A percentile compares a stretch with the other conserved stretches of the same genome.
phyloP scores from a whole-genome alignment of 2,113 vertebrate species.

The Rhinoderma darwinii region DNA sequence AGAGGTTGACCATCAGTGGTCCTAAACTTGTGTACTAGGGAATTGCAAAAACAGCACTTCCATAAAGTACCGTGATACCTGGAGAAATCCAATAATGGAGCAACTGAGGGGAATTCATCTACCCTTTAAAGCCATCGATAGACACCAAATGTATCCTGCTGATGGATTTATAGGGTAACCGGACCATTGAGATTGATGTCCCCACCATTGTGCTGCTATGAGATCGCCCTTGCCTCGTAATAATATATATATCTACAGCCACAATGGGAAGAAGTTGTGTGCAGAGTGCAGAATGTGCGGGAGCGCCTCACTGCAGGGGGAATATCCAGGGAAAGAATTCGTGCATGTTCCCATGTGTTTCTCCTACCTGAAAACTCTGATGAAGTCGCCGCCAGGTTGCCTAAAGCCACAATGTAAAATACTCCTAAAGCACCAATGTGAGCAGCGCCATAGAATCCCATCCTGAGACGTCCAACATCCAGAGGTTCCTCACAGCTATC shows the following conservation, averaged over 20 bases:
- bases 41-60: not conserved
- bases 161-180: not conserved
- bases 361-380: slow-evolving; percentile 83
- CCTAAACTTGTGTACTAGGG: not conserved
- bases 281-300: not conserved
- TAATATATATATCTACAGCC: too few relatives aligned
- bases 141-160: too few relatives aligned
- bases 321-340: not conserved
- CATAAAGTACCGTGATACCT: not conserved
- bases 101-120: not conserved
- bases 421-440: slow-evolving; percentile 74
- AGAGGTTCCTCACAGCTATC: slow-evolving; percentile 50
- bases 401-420: slow-evolving; percentile 73
- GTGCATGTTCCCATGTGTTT: not conserved
- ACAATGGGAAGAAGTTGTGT: not conserved
- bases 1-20: not conserved
- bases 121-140: too few relatives aligned
- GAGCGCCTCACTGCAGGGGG: too few relatives aligned
- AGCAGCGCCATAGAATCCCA: slow-evolving; percentile 78
- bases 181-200: not conserved
- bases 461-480: slow-evolving; percentile 75
- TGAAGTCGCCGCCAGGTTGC: slow-evolving; percentile 76
- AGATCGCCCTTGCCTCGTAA: not conserved
- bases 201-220: too few relatives aligned
- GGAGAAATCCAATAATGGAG: too few relatives aligned